Evolutionary conservation across 2,113 vertebrate species (phyloP), one percentile per base, ranked within the genome.

Genomic region (Archilochus colubris): DNA sequence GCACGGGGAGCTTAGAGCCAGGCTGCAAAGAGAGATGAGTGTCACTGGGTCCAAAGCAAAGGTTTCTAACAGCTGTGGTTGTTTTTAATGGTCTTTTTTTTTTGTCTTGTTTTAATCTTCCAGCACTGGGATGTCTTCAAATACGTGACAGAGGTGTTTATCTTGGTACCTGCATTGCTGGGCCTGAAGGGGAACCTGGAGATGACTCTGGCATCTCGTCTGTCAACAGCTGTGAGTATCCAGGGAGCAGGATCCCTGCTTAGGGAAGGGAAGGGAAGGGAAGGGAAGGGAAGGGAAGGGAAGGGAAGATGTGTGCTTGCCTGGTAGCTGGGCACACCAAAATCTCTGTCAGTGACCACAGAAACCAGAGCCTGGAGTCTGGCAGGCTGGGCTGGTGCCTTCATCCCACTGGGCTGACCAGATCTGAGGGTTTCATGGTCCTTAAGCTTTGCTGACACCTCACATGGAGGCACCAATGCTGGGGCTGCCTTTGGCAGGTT

Each of bases 61-160:
- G 75, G 14, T 20, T 58, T 68, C 7, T 9, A 2, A 7, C 19
- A 7, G 1, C 38, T 27, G 1, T 4, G 12, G 2, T 15, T 23
- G 0, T 2, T 18, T 38, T 19, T 58, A 53, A 69, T 36, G 10
- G 4, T 23, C 20, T 30, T 27, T 3, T 4, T 24, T 48, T 89
- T 55, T 82, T 38, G n/a, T 12, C 82, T 27, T 3, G 43, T 14
- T 85, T 81, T 76, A 12, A 33, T 80, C 62, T 88, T 86, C 64
- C 97, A 99, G 99, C 99, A 99, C 97, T 99, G 99, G 99, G 98
- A 98, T 1, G 99, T 99, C 94, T 99, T 99, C 94, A 99, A 98
- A 8, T 98, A 99, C 33, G 98, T 99, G 95, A 99, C 98, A 0
- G 99, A 99, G 97, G 99, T 99, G n/a, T 99, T 99, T 85, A 99